Evolutionary conservation across 2,797 vertebrate genomes (phyloP), one percentile per base, ranked within the genome.

Genomic region (Rhynchotus rufescens): DNA sequence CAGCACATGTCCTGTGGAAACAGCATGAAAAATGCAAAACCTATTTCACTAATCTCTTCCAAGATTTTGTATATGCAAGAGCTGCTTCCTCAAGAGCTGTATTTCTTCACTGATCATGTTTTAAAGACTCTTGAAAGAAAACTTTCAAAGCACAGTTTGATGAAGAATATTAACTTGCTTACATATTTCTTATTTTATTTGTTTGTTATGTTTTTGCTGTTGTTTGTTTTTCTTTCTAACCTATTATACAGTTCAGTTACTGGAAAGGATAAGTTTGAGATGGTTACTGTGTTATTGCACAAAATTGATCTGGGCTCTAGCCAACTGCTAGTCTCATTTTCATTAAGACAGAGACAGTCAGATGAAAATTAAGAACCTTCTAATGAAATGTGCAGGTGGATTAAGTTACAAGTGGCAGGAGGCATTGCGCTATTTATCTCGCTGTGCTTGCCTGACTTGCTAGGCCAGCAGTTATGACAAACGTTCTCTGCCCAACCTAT

Each of bases 361-460:
- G 89, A 96, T 94, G 86, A 96, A 96, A 96, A 96, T 94, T 94
- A 94, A 96, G 95, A 91, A 73, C 80, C 72, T 90, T 93, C 78
- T 85, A 92, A 94, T 94, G 83, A 96, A 95, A 90, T 67, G 79
- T 67, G 73, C 19, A 77, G 21, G 73, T 88, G 51, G 82, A 97
- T 92, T 89, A 93, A 92, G 89, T 97, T 97, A 91, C 95, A 95
- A 97, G 96, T 85, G 62, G 74, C 94, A 96, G 96, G 94, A 94
- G 84, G 82, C 68, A 81, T 94, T 94, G 92, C 95, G 84, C 84
- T 76, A 94, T 94, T 96, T 91, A 95, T 95, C 92, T 94, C 78
- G 84, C 74, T 83, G 88, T 32, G 73, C 75, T n/a, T 19, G 44
- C 75, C 40, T 91, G 93, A 85, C 83, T 89, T 94, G 95, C 91